phyloP scores from a whole-genome alignment of 2,888 invertebrate genomes.

The Lasioglossum calceatum region DNA sequence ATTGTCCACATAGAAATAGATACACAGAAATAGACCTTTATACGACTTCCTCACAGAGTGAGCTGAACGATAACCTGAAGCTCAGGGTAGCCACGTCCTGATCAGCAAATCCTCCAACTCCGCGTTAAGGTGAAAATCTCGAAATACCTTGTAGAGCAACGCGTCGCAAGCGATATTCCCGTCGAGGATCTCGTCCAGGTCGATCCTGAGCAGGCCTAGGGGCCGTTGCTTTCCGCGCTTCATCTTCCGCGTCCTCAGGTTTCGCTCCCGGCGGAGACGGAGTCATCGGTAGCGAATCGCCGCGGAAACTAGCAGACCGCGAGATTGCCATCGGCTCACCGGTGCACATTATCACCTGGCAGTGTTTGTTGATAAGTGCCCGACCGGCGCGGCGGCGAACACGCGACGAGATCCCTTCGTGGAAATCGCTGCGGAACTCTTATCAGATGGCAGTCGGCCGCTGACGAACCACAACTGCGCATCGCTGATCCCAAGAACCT shows the following conservation, averaged over 20 bases:
- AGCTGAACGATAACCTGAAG: not conserved
- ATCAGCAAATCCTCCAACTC: not conserved
- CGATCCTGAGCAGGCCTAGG: not conserved
- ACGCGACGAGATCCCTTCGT: conserved; percentile 18
- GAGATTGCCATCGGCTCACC: not conserved
- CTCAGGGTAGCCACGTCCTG: not conserved
- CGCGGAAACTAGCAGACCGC: conserved; percentile 8
- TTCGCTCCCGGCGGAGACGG: not conserved
- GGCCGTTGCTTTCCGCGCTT: not conserved
- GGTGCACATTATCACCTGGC: conserved; percentile 20
- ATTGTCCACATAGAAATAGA: not conserved
- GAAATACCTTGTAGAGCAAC: conserved; percentile 37
- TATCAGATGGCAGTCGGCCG: conserved; percentile 14
- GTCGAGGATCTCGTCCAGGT: conserved; percentile 23
- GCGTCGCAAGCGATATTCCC: conserved; percentile 6
- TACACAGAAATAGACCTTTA: too few species aligned
- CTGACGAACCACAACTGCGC: not conserved
- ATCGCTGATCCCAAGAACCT: not conserved
- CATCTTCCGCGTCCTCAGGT: not conserved
- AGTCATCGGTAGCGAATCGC: not conserved
- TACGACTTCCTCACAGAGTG: not conserved
- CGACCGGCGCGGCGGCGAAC: not conserved
- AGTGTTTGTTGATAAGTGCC: conserved; percentile 15
- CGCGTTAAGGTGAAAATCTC: not conserved
- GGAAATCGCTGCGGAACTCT: conserved; percentile 9